These are phyloP conservation scores for Ceratina australensis DNA, from an alignment of 1,140 invertebrate species.

Conservation along the genomic window DNA sequence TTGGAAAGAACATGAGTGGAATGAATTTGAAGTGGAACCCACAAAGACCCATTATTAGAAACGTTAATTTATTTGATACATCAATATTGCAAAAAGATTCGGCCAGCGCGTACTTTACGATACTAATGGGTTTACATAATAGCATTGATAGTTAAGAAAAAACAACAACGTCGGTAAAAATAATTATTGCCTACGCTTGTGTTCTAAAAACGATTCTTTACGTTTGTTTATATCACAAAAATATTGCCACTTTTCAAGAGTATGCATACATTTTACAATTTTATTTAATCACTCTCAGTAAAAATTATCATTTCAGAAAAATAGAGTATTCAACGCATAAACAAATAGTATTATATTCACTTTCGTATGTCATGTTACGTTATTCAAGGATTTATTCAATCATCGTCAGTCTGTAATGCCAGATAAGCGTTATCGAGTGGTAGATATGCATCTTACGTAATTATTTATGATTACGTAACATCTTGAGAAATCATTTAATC, in stretches of 20 bases:
- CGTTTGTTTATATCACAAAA: constrained; percentile 73
- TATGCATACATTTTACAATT: constrained; percentile 13
- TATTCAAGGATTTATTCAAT: constrained; percentile 35
- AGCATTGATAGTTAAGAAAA: constrained; percentile 30
- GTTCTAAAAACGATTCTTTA: constrained; percentile 47
- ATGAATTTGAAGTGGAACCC: background rate
- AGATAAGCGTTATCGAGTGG: constrained; percentile 37
- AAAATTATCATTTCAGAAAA: constrained; percentile 58
- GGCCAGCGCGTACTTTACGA: background rate
- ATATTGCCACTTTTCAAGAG: constrained; percentile 55
- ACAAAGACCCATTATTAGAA: background rate
- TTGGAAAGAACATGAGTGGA: background rate
- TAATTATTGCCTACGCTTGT: constrained; percentile 35
- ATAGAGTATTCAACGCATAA: constrained; percentile 47
- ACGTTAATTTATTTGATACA: constrained; percentile 11
- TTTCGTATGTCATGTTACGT: background rate
- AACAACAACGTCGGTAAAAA: constrained; percentile 35
- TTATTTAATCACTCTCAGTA: constrained; percentile 17
- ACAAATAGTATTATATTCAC: constrained; percentile 8
- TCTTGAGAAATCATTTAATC: constrained; percentile 15
- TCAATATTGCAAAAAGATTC: background rate
- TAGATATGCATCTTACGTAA: constrained; percentile 44
- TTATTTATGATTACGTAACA: constrained; percentile 12
- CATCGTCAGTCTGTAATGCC: constrained; percentile 60
- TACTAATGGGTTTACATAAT: background rate